These are phyloP conservation scores for Riptortus pedestris DNA, from an alignment of 1,140 invertebrate species.

Conservation along the genomic window DNA sequence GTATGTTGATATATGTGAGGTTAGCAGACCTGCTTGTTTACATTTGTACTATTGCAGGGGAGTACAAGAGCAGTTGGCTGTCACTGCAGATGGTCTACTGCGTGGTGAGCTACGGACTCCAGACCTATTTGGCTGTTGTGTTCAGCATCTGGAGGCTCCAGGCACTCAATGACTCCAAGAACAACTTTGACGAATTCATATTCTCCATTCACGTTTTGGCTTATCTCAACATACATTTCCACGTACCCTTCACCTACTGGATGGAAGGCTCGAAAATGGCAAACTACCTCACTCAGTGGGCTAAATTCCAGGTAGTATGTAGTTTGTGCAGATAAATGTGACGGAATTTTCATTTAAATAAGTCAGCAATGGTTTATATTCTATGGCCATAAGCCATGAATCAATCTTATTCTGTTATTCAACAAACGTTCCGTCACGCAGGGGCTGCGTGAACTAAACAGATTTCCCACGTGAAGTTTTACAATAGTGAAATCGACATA, in stretches of 20 bases:
- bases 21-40: too few species aligned
- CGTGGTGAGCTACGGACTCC: slow-evolving; percentile 14
- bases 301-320: slow-evolving; percentile 14
- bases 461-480: too few species aligned
- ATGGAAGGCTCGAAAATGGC: not conserved
- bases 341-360: not conserved
- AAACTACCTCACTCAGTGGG: slow-evolving; percentile 18
- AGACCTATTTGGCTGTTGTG: slow-evolving; percentile 19
- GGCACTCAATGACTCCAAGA: slow-evolving; percentile 8
- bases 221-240: slow-evolving; percentile 21
- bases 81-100: slow-evolving; percentile 11
- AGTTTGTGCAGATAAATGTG: not conserved
- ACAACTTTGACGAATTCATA: slow-evolving; percentile 22
- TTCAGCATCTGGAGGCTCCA: slow-evolving; percentile 9
- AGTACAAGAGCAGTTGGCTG: slow-evolving; percentile 9
- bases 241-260: slow-evolving; percentile 21
- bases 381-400: too few species aligned
- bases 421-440: too few species aligned
- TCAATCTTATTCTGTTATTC: too few species aligned
- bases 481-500: too few species aligned
- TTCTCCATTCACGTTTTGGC: slow-evolving; percentile 22
- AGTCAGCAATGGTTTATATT: not conserved
- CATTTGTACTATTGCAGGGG: too few species aligned
- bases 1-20: too few species aligned
- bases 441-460: too few species aligned